Evolutionary conservation across 2,888 invertebrate genomes (phyloP), one percentile per base, ranked within the genome.

Genomic region (Kuschelorhynchus macadamiae): DNA sequence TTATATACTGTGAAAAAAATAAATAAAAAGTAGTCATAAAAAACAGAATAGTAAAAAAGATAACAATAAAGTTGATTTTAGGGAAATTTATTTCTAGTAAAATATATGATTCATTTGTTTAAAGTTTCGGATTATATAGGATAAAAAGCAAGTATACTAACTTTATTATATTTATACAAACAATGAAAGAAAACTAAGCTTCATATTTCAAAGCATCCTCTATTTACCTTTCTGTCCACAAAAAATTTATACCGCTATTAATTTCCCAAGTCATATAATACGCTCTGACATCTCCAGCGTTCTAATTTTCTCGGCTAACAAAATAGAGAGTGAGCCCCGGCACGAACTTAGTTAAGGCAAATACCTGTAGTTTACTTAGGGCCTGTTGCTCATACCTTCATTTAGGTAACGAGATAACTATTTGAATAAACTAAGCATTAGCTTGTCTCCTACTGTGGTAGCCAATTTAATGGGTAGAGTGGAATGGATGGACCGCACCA

Each of bases 381-480:
- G 20, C 47, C 47, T 59, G 36, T 57, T 57, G 21, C 21, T 59
- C 20, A 9, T 17, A 44, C 16, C 44, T 56, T 44, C 20, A 47
- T 39, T 61, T 61, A 61, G 44, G 17, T 41, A 50, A 41, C 16
- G 47, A 41, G 30, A 30, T 42, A 52, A 25, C 50, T 61, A 61
- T 61, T 61, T 61, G 25, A 52, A 50, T 61, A 61, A 61, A 52
- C 41, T 39, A 50, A 12, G 32, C 32, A 61, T 25, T 25, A 50
- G 33, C 18, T 41, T 42, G 50, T 32, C 50, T 32, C 30, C 47
- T 21, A 21, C 39, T 12, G 25, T 12, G 44, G 52, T 50, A 52
- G 52, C 20, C 12, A 41, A 25, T 52, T 52, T 60, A 60, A 16
- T 50, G 17, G 32, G 16, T 36, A 1, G 41, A 20, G 2, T 16